Conservation (phyloP, 2,113 vertebrate species). For the Chlamydotis undulata region DNA sequence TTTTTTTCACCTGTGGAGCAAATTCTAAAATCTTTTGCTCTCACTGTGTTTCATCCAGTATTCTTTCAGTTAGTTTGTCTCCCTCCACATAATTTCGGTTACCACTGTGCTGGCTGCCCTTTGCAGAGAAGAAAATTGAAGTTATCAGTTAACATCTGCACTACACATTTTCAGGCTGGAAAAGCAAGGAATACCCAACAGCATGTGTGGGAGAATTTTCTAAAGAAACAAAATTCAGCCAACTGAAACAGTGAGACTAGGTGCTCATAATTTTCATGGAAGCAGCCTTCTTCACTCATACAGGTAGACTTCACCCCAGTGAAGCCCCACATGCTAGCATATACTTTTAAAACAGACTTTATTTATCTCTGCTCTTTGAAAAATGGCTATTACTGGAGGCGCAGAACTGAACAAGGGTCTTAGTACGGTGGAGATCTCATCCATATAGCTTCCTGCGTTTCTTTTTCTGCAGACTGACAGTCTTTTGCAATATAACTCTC, state of each 20-base stretch:
- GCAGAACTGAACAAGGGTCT: neutral
- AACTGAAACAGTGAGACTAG: neutral
- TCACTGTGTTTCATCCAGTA: neutral
- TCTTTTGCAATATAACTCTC: neutral
- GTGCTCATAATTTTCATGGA: neutral
- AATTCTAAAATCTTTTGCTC: neutral
- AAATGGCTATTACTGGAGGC: neutral
- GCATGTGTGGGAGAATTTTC: neutral
- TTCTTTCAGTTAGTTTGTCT: neutral
- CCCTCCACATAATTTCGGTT: neutral
- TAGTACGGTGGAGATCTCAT: neutral
- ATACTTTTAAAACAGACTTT: neutral
- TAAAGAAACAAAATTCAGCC: neutral
- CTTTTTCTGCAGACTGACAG: neutral
- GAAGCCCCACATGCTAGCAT: neutral
- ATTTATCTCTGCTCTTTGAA: neutral
- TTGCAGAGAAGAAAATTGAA: neutral
- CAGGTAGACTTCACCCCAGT: neutral
- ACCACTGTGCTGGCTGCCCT: neutral
- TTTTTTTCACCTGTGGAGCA: neutral
- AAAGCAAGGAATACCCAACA: neutral
- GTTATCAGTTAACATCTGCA: neutral
- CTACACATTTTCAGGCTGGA: neutral
- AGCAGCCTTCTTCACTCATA: neutral
- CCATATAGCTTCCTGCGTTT: neutral